Evolutionary conservation across 2,888 invertebrate genomes (phyloP).

Genomic region (Drosophila ezoana): DNA sequence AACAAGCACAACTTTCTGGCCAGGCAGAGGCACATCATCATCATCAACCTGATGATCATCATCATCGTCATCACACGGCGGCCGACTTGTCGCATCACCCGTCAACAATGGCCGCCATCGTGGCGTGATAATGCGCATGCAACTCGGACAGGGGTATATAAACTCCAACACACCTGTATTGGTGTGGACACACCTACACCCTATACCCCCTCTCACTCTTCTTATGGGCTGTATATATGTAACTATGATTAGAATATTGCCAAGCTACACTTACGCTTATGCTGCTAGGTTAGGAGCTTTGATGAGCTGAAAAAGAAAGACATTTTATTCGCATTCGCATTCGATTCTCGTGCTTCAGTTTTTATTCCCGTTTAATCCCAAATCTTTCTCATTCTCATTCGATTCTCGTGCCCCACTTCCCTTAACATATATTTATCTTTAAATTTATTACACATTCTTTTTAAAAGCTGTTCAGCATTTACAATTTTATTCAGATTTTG

Average conservation of each 20-base stretch:
- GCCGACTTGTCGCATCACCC: conserved; percentile 37
- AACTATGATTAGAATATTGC: conserved; percentile 62
- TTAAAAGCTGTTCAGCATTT: too few species aligned
- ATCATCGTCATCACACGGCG: conserved; percentile 34
- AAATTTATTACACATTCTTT: too few species aligned
- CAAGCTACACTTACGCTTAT: conserved; percentile 64
- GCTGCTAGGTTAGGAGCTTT: conserved; percentile 38
- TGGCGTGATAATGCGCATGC: conserved; percentile 69
- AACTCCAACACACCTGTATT: not conserved
- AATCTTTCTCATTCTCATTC: too few species aligned
- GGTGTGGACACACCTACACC: not conserved
- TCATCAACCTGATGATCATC: conserved; percentile 18
- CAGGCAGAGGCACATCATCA: conserved; percentile 4
- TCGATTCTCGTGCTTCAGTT: too few species aligned
- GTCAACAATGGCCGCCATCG: conserved; percentile 68
- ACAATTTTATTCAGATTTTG: too few species aligned
- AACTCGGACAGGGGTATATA: conserved; percentile 43
- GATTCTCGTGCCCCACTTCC: too few species aligned
- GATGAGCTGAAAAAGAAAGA: not conserved
- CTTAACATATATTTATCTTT: too few species aligned
- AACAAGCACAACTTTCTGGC: conserved; percentile 18
- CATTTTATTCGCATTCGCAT: not conserved
- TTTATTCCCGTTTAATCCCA: too few species aligned
- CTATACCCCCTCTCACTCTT: not conserved
- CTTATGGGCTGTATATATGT: conserved; percentile 55